Evolutionary conservation across 2,113 vertebrate species (phyloP).

Genomic region (Emydura subglobosa): DNA sequence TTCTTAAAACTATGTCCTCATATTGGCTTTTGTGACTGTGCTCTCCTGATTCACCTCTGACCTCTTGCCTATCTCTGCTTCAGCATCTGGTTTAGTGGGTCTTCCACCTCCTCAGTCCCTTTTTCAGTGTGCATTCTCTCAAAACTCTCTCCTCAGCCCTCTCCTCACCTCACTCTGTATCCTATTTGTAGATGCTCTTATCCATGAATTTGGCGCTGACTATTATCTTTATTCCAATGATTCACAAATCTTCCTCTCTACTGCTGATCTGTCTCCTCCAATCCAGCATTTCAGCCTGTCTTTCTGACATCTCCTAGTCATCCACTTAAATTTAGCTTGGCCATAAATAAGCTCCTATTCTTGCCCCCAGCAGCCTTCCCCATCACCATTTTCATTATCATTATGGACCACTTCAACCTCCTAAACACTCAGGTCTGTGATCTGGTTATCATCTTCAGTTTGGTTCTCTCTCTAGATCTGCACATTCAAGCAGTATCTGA

Average conservation of each 20-base stretch:
- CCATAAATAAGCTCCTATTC: not conserved
- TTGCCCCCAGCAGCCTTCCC: not conserved
- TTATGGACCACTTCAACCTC: not conserved
- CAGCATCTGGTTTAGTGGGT: not conserved
- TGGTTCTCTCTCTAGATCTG: not conserved
- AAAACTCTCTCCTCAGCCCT: not conserved
- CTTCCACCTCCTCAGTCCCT: not conserved
- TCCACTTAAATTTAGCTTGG: not conserved
- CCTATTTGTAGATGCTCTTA: not conserved
- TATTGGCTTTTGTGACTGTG: not conserved
- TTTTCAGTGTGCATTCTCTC: not conserved
- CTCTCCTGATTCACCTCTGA: not conserved
- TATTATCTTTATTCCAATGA: not conserved
- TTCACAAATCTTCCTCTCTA: not conserved
- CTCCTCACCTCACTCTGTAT: not conserved
- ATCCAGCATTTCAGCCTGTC: not conserved
- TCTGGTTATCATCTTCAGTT: not conserved
- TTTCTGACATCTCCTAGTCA: not conserved
- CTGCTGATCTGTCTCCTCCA: not conserved
- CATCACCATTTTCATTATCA: not conserved
- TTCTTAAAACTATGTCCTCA: not conserved
- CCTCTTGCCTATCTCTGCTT: constrained; percentile 6
- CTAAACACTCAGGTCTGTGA: not conserved
- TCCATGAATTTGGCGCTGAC: not conserved
- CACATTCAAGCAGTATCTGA: not conserved